phyloP scores from a whole-genome alignment of 2,797 vertebrate genomes.

The Labeo calbasu region DNA sequence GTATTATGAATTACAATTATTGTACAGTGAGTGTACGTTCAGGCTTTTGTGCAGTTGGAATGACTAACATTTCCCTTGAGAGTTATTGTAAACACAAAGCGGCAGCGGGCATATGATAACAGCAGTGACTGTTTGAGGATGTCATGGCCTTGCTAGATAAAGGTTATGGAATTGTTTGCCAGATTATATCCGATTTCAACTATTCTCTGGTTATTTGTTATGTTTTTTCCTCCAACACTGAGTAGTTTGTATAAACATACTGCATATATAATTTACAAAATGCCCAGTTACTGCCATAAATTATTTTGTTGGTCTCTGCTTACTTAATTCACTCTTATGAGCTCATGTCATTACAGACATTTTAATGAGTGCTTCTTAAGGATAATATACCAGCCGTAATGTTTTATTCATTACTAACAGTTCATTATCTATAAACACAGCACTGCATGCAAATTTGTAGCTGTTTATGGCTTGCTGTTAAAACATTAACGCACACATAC shows the following conservation, averaged over 20 bases:
- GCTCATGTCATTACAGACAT: constrained; percentile 6
- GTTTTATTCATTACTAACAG: constrained; percentile 21
- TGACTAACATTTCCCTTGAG: constrained; percentile 16
- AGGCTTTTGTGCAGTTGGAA: constrained; percentile 22
- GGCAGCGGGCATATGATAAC: neutral
- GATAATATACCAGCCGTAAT: constrained; percentile 6
- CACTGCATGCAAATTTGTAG: constrained; percentile 12
- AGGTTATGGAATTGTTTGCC: neutral
- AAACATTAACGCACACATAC: constrained; percentile 1
- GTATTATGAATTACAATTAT: constrained; percentile 6
- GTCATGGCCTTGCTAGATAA: constrained; percentile 19
- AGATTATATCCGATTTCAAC: neutral
- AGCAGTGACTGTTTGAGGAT: constrained; percentile 1
- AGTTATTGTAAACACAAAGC: constrained; percentile 5
- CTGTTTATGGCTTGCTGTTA: constrained; percentile 12
- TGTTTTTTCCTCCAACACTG: neutral
- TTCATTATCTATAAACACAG: neutral
- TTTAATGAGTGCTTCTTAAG: neutral
- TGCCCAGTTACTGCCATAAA: neutral
- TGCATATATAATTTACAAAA: neutral
- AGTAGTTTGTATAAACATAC: neutral
- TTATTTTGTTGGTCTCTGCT: neutral
- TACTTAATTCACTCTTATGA: constrained; percentile 14
- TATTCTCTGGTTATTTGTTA: neutral
- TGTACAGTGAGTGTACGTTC: neutral